phyloP scores from a whole-genome alignment of 2,888 invertebrate genomes.

The Acleris sparsana region DNA sequence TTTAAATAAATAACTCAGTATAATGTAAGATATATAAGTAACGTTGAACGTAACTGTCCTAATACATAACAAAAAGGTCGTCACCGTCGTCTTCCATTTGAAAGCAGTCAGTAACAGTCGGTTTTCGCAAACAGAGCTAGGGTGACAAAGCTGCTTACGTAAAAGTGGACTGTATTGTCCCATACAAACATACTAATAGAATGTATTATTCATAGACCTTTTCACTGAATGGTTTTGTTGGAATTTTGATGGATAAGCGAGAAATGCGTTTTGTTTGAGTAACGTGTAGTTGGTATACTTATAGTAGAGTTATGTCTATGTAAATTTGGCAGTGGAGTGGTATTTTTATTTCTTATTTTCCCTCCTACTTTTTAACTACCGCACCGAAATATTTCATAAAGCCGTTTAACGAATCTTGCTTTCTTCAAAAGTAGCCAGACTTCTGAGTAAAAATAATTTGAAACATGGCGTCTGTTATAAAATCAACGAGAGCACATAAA shows the following conservation, averaged over 20 bases:
- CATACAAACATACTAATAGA: slow-evolving; percentile 64
- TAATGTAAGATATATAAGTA: not conserved
- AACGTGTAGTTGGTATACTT: not conserved
- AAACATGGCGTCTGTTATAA: not conserved
- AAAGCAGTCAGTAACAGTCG: slow-evolving; percentile 43
- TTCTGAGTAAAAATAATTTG: too few relatives aligned
- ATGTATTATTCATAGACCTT: slow-evolving; percentile 72
- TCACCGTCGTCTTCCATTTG: slow-evolving; percentile 19
- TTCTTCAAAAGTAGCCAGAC: too few relatives aligned
- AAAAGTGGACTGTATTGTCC: slow-evolving; percentile 65
- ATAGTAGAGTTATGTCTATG: not conserved
- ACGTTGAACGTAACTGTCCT: slow-evolving; percentile 1
- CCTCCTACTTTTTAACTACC: too few relatives aligned
- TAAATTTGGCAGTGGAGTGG: too few relatives aligned
- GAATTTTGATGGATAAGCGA: slow-evolving; percentile 26
- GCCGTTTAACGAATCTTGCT: too few relatives aligned
- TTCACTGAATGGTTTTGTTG: slow-evolving; percentile 52
- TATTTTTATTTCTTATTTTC: too few relatives aligned
- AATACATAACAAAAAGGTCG: slow-evolving; percentile 6
- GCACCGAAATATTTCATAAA: too few relatives aligned
- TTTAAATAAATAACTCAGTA: not conserved
- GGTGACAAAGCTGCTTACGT: slow-evolving; percentile 58
- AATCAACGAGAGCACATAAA: too few relatives aligned
- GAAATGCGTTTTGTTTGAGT: slow-evolving; percentile 20
- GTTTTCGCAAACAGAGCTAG: slow-evolving; percentile 48